Conservation (phyloP, 1,140 invertebrate genomes). For the Meloidogyne chitwoodi region DNA sequence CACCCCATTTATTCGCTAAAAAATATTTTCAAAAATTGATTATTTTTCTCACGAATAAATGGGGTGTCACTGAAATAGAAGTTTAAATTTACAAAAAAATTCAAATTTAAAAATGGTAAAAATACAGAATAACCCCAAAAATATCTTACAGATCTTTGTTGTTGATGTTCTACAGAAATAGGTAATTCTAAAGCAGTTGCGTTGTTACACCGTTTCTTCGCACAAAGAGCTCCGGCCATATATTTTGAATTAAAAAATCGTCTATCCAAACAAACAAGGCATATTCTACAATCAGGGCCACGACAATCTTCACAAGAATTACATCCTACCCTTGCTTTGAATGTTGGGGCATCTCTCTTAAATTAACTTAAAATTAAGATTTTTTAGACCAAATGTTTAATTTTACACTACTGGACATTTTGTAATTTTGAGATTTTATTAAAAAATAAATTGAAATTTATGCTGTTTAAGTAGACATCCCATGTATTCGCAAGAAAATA, state of each 20-base stretch:
- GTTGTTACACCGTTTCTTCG: conserved; percentile 59
- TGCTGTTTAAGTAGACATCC: too few relatives aligned
- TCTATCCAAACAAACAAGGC: conserved; percentile 57
- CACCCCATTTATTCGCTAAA: too few relatives aligned
- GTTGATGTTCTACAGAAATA: not conserved
- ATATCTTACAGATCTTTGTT: not conserved
- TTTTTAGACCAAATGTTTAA: not conserved
- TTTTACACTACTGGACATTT: not conserved
- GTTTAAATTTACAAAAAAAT: too few relatives aligned
- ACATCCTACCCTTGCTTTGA: conserved; percentile 57
- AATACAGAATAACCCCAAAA: not conserved
- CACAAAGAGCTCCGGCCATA: conserved; percentile 57
- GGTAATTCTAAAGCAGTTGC: conserved; percentile 51
- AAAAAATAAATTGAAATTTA: too few relatives aligned
- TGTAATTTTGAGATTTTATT: not conserved
- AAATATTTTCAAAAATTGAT: too few relatives aligned
- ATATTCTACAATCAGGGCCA: conserved; percentile 53
- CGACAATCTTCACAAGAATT: conserved; percentile 57
- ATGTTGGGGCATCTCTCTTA: conserved; percentile 56
- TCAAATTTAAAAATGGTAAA: conserved; percentile 4
- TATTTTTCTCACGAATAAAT: too few relatives aligned
- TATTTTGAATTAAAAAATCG: conserved; percentile 59
- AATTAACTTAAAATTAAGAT: not conserved
- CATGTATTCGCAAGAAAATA: too few relatives aligned
- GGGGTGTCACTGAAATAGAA: too few relatives aligned